phyloP scores from a whole-genome alignment of 2,797 vertebrate species.

The Karalla daura region DNA sequence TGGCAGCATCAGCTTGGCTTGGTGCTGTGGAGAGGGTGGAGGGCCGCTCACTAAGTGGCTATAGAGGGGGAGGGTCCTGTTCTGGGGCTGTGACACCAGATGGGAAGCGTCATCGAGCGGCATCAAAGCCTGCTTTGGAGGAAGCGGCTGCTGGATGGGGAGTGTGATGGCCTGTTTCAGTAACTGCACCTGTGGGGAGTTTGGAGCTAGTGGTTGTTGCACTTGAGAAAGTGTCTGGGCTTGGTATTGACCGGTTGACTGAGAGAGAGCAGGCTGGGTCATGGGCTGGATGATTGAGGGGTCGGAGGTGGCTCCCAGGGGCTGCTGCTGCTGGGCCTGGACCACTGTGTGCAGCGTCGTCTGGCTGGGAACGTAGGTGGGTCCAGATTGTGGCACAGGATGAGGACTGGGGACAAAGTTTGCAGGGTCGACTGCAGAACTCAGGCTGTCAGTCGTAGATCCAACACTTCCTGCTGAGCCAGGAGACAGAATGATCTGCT shows the following conservation, averaged over 20 bases:
- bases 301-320: slow-evolving; percentile 46
- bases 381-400: slow-evolving; percentile 65
- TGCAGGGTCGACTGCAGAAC: slow-evolving; percentile 54
- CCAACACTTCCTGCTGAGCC: slow-evolving; percentile 55
- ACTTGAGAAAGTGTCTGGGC: slow-evolving; percentile 67
- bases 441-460: slow-evolving; percentile 48
- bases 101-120: slow-evolving; percentile 65
- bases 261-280: slow-evolving; percentile 53
- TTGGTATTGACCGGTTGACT: slow-evolving; percentile 72
- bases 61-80: slow-evolving; percentile 61
- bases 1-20: slow-evolving; percentile 57
- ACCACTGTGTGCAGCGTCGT: slow-evolving; percentile 46
- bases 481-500: slow-evolving; percentile 73
- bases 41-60: slow-evolving; percentile 71
- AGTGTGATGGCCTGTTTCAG: slow-evolving; percentile 54
- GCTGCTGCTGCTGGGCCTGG: slow-evolving; percentile 71
- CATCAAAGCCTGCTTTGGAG: slow-evolving; percentile 53
- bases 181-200: slow-evolving; percentile 64
- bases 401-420: slow-evolving; percentile 60
- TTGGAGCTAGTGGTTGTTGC: slow-evolving; percentile 61
- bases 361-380: slow-evolving; percentile 63
- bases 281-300: slow-evolving; percentile 68
- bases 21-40: slow-evolving; percentile 73
- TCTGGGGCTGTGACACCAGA: slow-evolving; percentile 60
- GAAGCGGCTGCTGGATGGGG: slow-evolving; percentile 59